These are phyloP conservation scores for Catharus ustulatus DNA, from an alignment of 2,797 vertebrate species.

Conservation along the genomic window DNA sequence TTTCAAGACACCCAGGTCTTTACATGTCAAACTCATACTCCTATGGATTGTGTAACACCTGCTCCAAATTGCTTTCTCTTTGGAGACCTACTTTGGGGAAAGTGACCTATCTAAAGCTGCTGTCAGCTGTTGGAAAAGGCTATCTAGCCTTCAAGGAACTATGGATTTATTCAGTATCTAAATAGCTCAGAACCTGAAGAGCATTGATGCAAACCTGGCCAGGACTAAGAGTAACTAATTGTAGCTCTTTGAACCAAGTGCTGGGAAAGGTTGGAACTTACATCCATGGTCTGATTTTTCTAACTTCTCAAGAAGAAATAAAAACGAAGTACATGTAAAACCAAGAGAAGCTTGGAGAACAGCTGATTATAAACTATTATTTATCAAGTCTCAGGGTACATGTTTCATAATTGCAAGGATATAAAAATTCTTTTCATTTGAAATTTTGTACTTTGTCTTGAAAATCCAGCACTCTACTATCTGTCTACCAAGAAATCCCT, in stretches of 20 bases:
- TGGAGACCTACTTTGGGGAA: not conserved
- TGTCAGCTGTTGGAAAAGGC: not conserved
- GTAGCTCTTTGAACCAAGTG: not conserved
- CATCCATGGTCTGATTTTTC: not conserved
- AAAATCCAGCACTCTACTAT: not conserved
- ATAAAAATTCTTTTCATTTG: not conserved
- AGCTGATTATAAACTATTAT: not conserved
- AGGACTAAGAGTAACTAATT: slow-evolving; percentile 24
- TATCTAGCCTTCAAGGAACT: not conserved
- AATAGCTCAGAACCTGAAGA: not conserved
- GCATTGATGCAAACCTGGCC: not conserved
- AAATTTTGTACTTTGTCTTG: not conserved
- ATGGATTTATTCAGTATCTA: not conserved
- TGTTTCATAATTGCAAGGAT: not conserved
- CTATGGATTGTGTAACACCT: not conserved
- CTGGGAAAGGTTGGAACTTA: not conserved
- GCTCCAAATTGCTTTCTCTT: not conserved
- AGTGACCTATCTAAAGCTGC: not conserved
- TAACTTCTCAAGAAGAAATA: not conserved
- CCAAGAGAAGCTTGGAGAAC: not conserved
- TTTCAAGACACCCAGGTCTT: not conserved
- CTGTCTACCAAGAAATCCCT: not conserved
- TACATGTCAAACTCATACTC: not conserved
- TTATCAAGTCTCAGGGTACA: not conserved
- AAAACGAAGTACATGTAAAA: not conserved